Evolutionary conservation across 2,888 invertebrate species (phyloP).

Genomic region (Athetis lepigone): DNA sequence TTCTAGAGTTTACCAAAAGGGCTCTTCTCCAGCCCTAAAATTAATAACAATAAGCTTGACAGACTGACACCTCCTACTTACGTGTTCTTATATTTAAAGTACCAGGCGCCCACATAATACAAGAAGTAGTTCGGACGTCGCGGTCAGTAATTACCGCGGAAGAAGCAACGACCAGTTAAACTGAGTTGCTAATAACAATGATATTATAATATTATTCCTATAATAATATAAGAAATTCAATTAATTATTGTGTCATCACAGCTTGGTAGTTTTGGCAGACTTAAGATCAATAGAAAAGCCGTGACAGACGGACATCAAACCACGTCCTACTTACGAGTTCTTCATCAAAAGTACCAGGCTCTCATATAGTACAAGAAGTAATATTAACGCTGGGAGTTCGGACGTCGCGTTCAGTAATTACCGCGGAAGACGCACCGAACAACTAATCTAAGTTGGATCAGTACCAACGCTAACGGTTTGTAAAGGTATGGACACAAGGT

Average conservation of each 20-base stretch:
- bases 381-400: slow-evolving; percentile 53
- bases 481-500: slow-evolving; percentile 35
- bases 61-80: neutral
- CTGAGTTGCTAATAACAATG: no score
- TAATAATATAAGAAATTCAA: no score
- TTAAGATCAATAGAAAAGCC: no score
- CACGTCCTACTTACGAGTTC: no score
- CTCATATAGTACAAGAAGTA: slow-evolving; percentile 24
- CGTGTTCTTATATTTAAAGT: neutral
- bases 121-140: slow-evolving; percentile 57
- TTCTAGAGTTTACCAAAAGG: no score
- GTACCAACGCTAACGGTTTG: slow-evolving; percentile 56
- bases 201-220: no score
- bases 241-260: no score
- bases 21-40: no score
- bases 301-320: no score
- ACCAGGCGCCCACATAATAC: slow-evolving; percentile 20
- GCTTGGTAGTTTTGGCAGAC: no score
- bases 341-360: slow-evolving; percentile 19
- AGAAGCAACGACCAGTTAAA: slow-evolving; percentile 77
- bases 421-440: slow-evolving; percentile 69
- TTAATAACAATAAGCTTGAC: no score
- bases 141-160: slow-evolving; percentile 70
- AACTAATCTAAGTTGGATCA: slow-evolving; percentile 81
- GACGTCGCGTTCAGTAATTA: slow-evolving; percentile 71